Evolutionary conservation across 2,888 invertebrate genomes (phyloP).

Genomic region (Pristionchus fissidentatus): DNA sequence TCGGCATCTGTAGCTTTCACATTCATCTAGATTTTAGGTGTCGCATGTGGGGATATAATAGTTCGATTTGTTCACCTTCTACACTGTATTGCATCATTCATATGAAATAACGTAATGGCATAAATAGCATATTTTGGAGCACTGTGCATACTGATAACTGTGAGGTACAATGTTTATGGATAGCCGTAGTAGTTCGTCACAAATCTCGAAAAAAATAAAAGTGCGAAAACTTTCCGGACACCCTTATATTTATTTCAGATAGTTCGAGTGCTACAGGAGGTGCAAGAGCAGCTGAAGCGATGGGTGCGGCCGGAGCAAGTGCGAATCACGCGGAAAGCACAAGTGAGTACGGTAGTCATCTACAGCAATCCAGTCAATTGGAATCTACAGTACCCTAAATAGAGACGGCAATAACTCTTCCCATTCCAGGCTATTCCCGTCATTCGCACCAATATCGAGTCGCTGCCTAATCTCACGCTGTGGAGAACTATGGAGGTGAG

Average conservation of each 20-base stretch:
- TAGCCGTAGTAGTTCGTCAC: background rate
- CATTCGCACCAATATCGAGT: slow-evolving; percentile 64
- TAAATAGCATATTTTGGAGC: no score
- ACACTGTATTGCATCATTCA: no score
- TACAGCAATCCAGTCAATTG: background rate
- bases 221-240: no score
- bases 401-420: background rate
- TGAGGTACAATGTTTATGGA: no score
- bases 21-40: no score
- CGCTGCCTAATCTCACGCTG: slow-evolving; percentile 66
- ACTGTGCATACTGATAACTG: no score
- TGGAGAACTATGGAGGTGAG: slow-evolving; percentile 55
- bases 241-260: no score
- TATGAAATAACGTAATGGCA: no score
- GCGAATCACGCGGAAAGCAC: slow-evolving; percentile 41
- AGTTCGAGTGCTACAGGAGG: slow-evolving; percentile 45
- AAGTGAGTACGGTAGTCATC: slow-evolving; percentile 5
- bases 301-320: slow-evolving; percentile 49
- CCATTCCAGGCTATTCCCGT: slow-evolving; percentile 64
- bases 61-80: no score
- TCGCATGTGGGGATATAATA: no score
- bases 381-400: background rate
- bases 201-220: background rate
- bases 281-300: slow-evolving; percentile 43
- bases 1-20: no score